A percentile compares a stretch with the other conserved stretches of the same genome.
Evolutionary conservation across 2,113 vertebrate genomes (phyloP).

Genomic region (Mugil cephalus): DNA sequence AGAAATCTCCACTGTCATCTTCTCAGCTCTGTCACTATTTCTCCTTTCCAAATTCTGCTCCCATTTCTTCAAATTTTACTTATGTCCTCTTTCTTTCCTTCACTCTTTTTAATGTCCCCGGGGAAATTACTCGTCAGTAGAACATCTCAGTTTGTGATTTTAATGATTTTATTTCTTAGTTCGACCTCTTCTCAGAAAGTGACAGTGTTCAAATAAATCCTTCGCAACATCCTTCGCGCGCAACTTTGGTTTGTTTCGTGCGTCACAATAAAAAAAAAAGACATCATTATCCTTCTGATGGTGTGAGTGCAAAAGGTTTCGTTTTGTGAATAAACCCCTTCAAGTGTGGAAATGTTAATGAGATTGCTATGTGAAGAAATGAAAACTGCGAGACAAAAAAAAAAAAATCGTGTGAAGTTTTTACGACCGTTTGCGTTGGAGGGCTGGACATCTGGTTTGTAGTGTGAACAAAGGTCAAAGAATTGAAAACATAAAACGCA

Average conservation of each 20-base stretch:
- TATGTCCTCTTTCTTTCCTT: background rate
- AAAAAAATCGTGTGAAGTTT: background rate
- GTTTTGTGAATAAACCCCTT: too few relatives aligned
- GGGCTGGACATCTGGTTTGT: background rate
- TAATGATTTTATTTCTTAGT: conserved; percentile 55
- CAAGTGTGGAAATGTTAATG: too few relatives aligned
- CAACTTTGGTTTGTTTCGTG: too few relatives aligned
- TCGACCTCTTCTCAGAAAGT: conserved; percentile 13
- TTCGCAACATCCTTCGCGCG: background rate
- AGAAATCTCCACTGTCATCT: background rate
- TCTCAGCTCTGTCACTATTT: too few relatives aligned
- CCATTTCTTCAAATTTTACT: background rate
- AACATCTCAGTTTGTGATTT: too few relatives aligned
- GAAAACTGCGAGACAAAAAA: background rate
- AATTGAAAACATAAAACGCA: background rate
- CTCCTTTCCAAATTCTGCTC: background rate
- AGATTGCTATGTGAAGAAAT: too few relatives aligned
- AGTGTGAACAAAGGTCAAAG: conserved; percentile 3
- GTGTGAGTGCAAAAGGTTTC: conserved; percentile 18
- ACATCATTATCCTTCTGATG: background rate
- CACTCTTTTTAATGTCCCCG: conserved; percentile 42
- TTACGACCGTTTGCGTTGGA: background rate
- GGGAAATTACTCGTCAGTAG: too few relatives aligned
- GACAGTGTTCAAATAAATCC: background rate
- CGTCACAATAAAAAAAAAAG: conserved; percentile 8